Evolutionary conservation across 2,797 vertebrate genomes (phyloP).

Genomic region (Melanotaenia boesemani): DNA sequence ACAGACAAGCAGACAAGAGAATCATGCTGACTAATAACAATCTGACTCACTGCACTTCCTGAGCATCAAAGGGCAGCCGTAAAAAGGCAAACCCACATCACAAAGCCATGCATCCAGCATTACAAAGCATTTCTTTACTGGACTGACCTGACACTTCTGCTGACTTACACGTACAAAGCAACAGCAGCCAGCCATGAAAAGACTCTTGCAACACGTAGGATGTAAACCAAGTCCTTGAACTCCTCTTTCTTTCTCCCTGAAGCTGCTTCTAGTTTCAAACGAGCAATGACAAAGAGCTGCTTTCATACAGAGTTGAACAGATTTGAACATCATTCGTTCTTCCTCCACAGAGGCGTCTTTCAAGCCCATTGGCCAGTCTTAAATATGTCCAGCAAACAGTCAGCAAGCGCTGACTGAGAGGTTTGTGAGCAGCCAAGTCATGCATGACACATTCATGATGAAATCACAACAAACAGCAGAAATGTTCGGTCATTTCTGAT

Average conservation of each 20-base stretch:
- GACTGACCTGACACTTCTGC: constrained; percentile 23
- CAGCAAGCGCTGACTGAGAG: constrained; percentile 39
- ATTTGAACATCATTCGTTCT: constrained; percentile 4
- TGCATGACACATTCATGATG: constrained; percentile 54
- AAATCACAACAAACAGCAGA: constrained; percentile 38
- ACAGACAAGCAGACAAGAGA: constrained; percentile 26
- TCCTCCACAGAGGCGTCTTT: constrained; percentile 41
- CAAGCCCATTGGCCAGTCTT: background rate
- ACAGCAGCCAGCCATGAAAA: too few species aligned
- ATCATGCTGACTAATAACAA: constrained; percentile 68
- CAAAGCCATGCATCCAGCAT: constrained; percentile 62
- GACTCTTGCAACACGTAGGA: constrained; percentile 27
- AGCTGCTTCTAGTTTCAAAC: background rate
- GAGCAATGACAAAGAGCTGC: background rate
- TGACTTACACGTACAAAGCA: constrained; percentile 18
- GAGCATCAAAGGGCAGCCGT: constrained; percentile 33
- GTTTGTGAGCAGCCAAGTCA: constrained; percentile 39
- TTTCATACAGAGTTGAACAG: too few species aligned
- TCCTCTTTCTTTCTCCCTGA: background rate
- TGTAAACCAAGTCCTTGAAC: constrained; percentile 4
- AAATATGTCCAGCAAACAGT: constrained; percentile 16
- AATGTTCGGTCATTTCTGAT: too few species aligned
- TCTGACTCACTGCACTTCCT: constrained; percentile 63
- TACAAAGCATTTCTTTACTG: background rate
- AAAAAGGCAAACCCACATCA: constrained; percentile 55